phyloP scores from a whole-genome alignment of 2,888 invertebrate genomes.

The Meteorus colon region DNA sequence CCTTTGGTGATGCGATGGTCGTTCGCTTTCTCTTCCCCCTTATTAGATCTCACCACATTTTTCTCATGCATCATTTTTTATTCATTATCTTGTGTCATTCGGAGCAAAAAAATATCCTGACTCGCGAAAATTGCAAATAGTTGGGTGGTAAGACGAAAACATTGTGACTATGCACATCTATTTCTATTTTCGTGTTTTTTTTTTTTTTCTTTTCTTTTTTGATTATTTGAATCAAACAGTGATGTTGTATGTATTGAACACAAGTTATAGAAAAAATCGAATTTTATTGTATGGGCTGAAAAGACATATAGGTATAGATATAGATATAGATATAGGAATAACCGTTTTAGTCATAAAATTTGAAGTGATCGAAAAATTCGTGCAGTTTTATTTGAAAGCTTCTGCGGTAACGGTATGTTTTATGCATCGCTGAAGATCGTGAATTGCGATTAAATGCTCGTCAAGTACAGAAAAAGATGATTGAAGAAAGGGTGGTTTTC shows the following conservation, averaged over 20 bases:
- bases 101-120: not conserved
- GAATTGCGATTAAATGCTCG: slow-evolving; percentile 9
- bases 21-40: slow-evolving; percentile 16
- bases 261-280: too few species aligned
- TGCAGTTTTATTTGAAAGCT: not conserved
- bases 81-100: not conserved
- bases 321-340: not conserved
- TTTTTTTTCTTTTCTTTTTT: too few species aligned
- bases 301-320: not conserved
- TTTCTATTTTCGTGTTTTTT: too few species aligned
- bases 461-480: slow-evolving; percentile 5
- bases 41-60: slow-evolving; percentile 20
- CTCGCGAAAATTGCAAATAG: not conserved
- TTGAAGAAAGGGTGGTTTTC: not conserved
- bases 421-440: not conserved
- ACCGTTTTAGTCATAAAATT: not conserved
- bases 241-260: not conserved
- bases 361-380: not conserved
- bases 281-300: not conserved
- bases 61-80: slow-evolving; percentile 5
- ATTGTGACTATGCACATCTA: not conserved
- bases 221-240: too few species aligned
- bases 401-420: not conserved
- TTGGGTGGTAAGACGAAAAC: not conserved
- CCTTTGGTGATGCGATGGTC: slow-evolving; percentile 30